A percentile compares a stretch with the other conserved stretches of the same genome.
Conservation (phyloP, 1,140 invertebrate genomes). For the Drosophila parvula region DNA sequence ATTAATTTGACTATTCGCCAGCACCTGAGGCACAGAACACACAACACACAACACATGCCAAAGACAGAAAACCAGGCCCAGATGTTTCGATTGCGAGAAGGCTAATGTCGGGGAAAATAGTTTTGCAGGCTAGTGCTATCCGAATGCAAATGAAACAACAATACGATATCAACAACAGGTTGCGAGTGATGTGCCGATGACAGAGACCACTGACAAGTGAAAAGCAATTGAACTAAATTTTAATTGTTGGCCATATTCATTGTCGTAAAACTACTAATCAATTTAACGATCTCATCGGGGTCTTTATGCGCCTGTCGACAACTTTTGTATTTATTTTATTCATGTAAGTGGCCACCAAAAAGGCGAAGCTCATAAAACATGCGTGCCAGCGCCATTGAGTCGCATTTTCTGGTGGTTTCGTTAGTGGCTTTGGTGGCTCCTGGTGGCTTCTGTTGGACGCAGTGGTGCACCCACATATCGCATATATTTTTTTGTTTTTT, state of each 20-base stretch:
- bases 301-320: conserved; percentile 62
- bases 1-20: conserved; percentile 21
- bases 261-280: conserved; percentile 46
- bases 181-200: conserved; percentile 48
- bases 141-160: conserved; percentile 37
- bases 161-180: conserved; percentile 47
- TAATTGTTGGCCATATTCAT: conserved; percentile 77
- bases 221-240: conserved; percentile 73
- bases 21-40: conserved; percentile 17
- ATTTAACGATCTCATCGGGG: conserved; percentile 67
- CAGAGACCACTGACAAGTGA: conserved; percentile 52
- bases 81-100: conserved; percentile 25
- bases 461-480: conserved; percentile 71
- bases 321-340: conserved; percentile 57
- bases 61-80: conserved; percentile 19
- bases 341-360: conserved; percentile 49
- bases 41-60: conserved; percentile 3
- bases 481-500: conserved; percentile 56
- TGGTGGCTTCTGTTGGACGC: conserved; percentile 11
- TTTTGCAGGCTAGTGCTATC: neutral
- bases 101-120: conserved; percentile 2
- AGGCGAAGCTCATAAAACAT: conserved; percentile 51
- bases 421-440: conserved; percentile 13
- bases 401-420: conserved; percentile 25
- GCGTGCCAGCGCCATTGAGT: conserved; percentile 43